These are phyloP conservation scores for Coranthus polyacanthus DNA, from an alignment of 2,797 vertebrate genomes.

Conservation along the genomic window DNA sequence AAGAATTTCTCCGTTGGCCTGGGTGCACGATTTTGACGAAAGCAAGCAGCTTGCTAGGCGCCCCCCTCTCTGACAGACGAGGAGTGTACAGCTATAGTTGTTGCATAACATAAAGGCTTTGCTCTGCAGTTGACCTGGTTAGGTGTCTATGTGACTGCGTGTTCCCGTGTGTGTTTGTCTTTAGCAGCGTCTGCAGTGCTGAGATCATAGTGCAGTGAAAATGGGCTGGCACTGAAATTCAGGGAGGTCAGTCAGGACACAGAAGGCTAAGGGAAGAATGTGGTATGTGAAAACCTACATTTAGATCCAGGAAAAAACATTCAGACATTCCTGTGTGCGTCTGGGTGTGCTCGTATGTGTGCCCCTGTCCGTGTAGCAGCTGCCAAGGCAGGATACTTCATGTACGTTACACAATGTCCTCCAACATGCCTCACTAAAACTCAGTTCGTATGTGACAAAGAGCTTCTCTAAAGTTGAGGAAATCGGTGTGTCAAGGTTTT, in stretches of 20 bases:
- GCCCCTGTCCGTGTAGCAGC: constrained; percentile 31
- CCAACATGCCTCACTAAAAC: constrained; percentile 9
- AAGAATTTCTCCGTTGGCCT: constrained; percentile 6
- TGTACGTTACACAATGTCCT: constrained; percentile 43
- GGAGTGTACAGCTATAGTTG: constrained; percentile 35
- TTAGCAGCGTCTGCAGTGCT: constrained; percentile 3
- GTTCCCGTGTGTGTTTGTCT: constrained; percentile 29
- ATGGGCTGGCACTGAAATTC: constrained; percentile 30
- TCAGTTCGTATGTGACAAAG: constrained; percentile 13
- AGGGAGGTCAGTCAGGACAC: constrained; percentile 58
- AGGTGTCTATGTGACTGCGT: constrained; percentile 24
- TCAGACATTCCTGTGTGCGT: constrained; percentile 72
- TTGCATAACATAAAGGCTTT: constrained; percentile 64
- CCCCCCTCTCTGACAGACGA: constrained; percentile 4
- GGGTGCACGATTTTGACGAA: constrained; percentile 21
- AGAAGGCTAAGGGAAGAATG: constrained; percentile 59
- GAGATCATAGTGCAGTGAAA: constrained; percentile 58
- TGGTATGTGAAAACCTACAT: constrained; percentile 68
- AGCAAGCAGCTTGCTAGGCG: neutral
- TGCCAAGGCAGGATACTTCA: constrained; percentile 36
- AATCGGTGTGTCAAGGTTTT: neutral
- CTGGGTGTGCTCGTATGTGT: constrained; percentile 55
- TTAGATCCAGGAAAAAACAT: constrained; percentile 74
- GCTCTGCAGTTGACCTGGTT: constrained; percentile 57
- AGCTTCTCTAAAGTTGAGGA: neutral